These are phyloP conservation scores for Volucella zonaria DNA, from an alignment of 2,888 invertebrate species.

Conservation along the genomic window DNA sequence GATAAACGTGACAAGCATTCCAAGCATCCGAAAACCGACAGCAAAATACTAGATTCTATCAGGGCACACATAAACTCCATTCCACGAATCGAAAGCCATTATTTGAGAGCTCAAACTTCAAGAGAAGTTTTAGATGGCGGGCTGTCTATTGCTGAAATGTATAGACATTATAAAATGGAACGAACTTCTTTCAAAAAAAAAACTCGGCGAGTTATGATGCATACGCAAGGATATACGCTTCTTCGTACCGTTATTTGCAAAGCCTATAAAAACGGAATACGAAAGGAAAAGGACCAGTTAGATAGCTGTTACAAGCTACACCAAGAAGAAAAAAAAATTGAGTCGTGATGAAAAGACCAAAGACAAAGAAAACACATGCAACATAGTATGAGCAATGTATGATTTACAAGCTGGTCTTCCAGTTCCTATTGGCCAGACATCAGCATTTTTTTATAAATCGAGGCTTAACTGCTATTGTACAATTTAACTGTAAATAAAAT, in stretches of 20 bases:
- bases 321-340: constrained; percentile 24
- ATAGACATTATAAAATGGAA: no score
- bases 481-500: constrained; percentile 13
- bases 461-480: constrained; percentile 40
- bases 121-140: constrained; percentile 15
- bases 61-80: no score
- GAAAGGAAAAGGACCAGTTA: no score
- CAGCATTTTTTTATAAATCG: constrained; percentile 42
- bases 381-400: constrained; percentile 23
- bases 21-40: constrained; percentile 38
- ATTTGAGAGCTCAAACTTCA: no score
- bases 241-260: constrained; percentile 22
- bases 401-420: constrained; percentile 37
- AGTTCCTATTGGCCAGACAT: constrained; percentile 27
- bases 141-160: no score
- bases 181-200: constrained; percentile 16
- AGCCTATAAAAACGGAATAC: constrained; percentile 28
- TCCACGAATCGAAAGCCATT: no score
- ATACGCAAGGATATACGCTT: constrained; percentile 18
- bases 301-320: constrained; percentile 29
- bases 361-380: constrained; percentile 23
- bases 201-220: constrained; percentile 1
- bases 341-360: constrained; percentile 15
- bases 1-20: constrained; percentile 26
- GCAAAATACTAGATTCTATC: constrained; percentile 19